A percentile compares a stretch with the other conserved stretches of the same genome.
phyloP scores from a whole-genome alignment of 2,113 vertebrate species.

The Raja brachyura region DNA sequence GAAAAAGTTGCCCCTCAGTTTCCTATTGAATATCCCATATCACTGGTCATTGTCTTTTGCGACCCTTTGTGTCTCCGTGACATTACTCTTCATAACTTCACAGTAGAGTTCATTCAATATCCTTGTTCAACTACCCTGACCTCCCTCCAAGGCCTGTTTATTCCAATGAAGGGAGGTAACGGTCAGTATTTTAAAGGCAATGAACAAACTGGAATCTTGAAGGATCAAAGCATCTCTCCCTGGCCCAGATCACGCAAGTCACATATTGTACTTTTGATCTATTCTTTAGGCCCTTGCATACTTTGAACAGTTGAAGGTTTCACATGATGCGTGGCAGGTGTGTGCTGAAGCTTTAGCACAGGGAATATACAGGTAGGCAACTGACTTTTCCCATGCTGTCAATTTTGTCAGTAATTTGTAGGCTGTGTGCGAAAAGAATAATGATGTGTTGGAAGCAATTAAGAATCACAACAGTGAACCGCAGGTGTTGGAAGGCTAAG shows the following conservation, averaged over 20 bases:
- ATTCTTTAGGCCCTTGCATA: constrained; percentile 79
- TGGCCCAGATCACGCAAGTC: not conserved
- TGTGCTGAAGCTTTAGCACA: constrained; percentile 88
- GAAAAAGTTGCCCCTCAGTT: too few species aligned
- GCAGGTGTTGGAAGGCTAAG: not conserved
- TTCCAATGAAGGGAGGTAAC: too few species aligned
- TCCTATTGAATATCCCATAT: too few species aligned
- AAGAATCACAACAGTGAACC: not conserved
- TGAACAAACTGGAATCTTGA: not conserved
- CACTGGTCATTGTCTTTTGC: too few species aligned
- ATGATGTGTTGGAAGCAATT: not conserved
- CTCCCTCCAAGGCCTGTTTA: too few species aligned
- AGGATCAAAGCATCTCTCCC: not conserved
- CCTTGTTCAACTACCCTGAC: too few species aligned
- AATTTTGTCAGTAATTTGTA: not conserved
- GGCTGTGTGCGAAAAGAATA: not conserved
- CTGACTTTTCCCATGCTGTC: not conserved
- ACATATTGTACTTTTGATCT: not conserved
- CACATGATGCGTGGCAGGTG: constrained; percentile 90
- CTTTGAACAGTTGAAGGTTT: constrained; percentile 96
- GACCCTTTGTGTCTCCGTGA: too few species aligned
- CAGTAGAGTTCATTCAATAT: too few species aligned
- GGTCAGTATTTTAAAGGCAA: not conserved
- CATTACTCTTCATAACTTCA: too few species aligned
- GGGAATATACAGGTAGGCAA: constrained; percentile 78